A percentile compares a stretch with the other conserved stretches of the same genome.
phyloP scores from a whole-genome alignment of 2,113 vertebrate species.

The Potamarius usumacintae region DNA sequence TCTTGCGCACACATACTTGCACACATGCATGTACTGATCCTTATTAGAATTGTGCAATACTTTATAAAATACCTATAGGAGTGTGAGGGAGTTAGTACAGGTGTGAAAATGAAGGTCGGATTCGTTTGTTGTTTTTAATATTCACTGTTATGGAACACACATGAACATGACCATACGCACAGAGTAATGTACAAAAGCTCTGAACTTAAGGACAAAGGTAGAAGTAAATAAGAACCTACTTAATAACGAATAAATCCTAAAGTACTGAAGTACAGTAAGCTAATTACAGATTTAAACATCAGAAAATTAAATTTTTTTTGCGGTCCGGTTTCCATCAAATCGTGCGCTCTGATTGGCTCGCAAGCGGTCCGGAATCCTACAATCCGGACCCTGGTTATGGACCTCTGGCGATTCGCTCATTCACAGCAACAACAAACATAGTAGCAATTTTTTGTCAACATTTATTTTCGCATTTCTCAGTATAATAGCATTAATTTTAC shows the following conservation, averaged over 20 bases:
- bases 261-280: neutral
- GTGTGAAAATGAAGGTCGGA: no score
- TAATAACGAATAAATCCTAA: neutral
- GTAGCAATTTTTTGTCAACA: no score
- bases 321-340: no score
- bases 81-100: neutral
- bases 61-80: neutral
- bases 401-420: no score
- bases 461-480: no score
- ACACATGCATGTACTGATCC: neutral
- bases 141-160: neutral
- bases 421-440: no score
- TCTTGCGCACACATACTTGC: neutral
- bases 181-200: no score
- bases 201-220: neutral
- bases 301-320: neutral
- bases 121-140: neutral
- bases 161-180: no score
- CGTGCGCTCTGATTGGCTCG: no score
- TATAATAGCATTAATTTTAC: no score
- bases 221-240: neutral
- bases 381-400: no score
- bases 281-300: neutral
- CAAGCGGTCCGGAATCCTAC: no score
- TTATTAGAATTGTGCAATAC: neutral